Evolutionary conservation across 2,888 invertebrate species (phyloP).

Genomic region (Lasiommata megera): DNA sequence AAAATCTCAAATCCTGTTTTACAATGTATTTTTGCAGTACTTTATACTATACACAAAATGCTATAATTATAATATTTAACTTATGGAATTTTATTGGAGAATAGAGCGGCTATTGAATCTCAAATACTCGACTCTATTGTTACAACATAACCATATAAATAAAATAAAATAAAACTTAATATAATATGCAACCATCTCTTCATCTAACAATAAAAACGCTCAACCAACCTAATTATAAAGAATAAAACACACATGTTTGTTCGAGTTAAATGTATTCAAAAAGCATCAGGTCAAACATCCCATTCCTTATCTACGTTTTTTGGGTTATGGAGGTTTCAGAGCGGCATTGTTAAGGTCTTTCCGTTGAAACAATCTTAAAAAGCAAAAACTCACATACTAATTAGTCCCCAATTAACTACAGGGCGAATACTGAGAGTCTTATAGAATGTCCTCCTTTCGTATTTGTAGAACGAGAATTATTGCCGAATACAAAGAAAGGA

Average conservation of each 20-base stretch:
- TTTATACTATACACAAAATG: too few species aligned
- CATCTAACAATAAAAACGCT: slow-evolving; percentile 32
- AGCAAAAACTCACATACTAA: slow-evolving; percentile 8
- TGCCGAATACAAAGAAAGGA: background rate
- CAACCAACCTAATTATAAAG: slow-evolving; percentile 36
- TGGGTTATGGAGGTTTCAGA: background rate
- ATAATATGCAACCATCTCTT: background rate
- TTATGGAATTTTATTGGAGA: too few species aligned
- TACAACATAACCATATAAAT: too few species aligned
- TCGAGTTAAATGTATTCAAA: slow-evolving; percentile 29
- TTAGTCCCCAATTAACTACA: slow-evolving; percentile 10
- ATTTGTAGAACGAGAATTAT: slow-evolving; percentile 16
- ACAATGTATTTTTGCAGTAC: too few species aligned
- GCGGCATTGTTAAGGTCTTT: slow-evolving; percentile 3
- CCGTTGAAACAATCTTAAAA: slow-evolving; percentile 1
- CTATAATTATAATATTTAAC: too few species aligned
- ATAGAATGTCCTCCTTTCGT: background rate
- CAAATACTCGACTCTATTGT: too few species aligned
- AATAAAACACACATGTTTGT: slow-evolving; percentile 37
- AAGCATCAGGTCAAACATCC: slow-evolving; percentile 21
- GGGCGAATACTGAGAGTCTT: slow-evolving; percentile 2
- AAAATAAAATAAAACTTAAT: too few species aligned
- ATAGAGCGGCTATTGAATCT: too few species aligned
- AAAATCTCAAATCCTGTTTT: too few species aligned
- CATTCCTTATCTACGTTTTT: slow-evolving; percentile 16